Conservation (phyloP, 2,888 invertebrate genomes). For the Ditylenchus weischeri region DNA sequence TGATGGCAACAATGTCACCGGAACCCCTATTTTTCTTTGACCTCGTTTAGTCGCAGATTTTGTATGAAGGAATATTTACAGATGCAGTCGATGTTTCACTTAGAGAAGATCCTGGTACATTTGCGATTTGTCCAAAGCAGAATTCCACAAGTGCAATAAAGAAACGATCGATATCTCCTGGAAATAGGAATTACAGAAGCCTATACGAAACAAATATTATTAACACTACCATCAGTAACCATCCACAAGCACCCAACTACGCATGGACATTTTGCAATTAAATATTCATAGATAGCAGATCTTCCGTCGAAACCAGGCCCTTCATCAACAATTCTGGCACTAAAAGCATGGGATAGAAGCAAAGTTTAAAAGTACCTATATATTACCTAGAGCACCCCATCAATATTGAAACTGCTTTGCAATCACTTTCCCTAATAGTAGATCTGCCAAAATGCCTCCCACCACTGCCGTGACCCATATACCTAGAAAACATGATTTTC, state of each 20-base stretch:
- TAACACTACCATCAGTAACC: conserved; percentile 44
- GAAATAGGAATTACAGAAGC: too few species aligned
- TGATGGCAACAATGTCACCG: too few species aligned
- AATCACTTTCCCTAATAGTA: conserved; percentile 41
- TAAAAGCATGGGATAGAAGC: conserved; percentile 8
- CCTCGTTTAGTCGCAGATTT: not conserved
- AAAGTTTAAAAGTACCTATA: conserved; percentile 11
- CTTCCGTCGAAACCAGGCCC: conserved; percentile 49
- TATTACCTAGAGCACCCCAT: conserved; percentile 53
- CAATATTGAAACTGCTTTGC: conserved; percentile 46
- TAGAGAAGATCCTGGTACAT: not conserved
- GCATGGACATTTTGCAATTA: conserved; percentile 46
- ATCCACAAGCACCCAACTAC: conserved; percentile 56
- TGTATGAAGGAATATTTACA: not conserved
- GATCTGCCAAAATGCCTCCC: conserved; percentile 43
- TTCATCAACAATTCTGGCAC: conserved; percentile 44
- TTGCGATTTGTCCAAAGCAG: conserved; percentile 26
- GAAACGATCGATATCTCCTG: conserved; percentile 50
- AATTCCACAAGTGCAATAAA: conserved; percentile 43
- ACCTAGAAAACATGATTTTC: conserved; percentile 18
- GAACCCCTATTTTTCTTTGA: not conserved
- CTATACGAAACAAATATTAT: too few species aligned
- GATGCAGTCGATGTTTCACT: not conserved
- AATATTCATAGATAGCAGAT: conserved; percentile 43
- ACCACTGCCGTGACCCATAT: conserved; percentile 38